phyloP scores from a whole-genome alignment of 2,888 invertebrate genomes.

The Pachliopta kotzebuea region DNA sequence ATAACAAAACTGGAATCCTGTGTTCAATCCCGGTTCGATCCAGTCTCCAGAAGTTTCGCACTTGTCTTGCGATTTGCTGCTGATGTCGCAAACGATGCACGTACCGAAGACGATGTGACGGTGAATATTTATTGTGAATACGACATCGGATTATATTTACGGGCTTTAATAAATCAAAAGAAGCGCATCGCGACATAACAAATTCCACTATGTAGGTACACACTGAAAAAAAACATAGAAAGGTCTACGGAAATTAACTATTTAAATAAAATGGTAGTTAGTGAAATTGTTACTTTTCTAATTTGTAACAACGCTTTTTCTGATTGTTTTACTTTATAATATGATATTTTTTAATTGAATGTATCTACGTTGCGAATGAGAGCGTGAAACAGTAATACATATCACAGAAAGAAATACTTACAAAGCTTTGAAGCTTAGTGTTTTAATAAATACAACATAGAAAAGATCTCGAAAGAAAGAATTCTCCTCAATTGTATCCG shows the following conservation, averaged over 20 bases:
- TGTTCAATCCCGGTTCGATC: constrained; percentile 37
- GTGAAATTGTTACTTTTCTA: too few relatives aligned
- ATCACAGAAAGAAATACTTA: not conserved
- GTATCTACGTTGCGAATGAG: too few relatives aligned
- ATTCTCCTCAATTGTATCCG: constrained; percentile 40
- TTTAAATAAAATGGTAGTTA: too few relatives aligned
- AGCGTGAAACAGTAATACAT: not conserved
- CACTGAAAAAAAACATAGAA: too few relatives aligned
- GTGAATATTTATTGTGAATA: constrained; percentile 27
- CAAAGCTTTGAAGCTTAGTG: not conserved
- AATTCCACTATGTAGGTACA: not conserved
- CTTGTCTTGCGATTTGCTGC: constrained; percentile 29
- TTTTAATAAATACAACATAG: not conserved
- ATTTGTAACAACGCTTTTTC: too few relatives aligned
- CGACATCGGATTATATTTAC: constrained; percentile 16
- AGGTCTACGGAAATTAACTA: too few relatives aligned
- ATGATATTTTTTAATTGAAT: too few relatives aligned
- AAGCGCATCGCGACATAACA: not conserved
- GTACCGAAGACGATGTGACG: constrained; percentile 26
- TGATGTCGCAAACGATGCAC: constrained; percentile 28
- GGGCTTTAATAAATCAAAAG: constrained; percentile 10
- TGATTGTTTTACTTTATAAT: too few relatives aligned
- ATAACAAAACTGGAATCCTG: constrained; percentile 40
- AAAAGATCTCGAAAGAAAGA: constrained; percentile 25
- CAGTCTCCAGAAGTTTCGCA: constrained; percentile 32